A percentile compares a stretch with the other conserved stretches of the same genome.
Evolutionary conservation across 2,113 vertebrate genomes (phyloP).

Genomic region (Pygoscelis antarcticus): DNA sequence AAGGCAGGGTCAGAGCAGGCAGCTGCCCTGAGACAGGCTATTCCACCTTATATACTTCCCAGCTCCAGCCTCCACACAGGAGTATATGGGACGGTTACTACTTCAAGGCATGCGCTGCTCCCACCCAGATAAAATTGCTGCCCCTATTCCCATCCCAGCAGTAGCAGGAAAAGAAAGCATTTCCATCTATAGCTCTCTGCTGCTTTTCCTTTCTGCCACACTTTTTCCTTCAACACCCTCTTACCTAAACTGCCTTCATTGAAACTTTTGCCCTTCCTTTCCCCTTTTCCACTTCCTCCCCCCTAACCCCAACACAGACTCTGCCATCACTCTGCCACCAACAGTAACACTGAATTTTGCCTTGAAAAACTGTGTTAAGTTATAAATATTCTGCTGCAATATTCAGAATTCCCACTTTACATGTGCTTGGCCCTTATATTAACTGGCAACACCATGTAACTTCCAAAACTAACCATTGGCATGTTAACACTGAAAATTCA

Average conservation of each 20-base stretch:
- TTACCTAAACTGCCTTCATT: neutral
- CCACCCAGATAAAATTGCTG: neutral
- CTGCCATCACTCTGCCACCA: neutral
- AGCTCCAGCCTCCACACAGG: neutral
- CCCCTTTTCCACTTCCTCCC: neutral
- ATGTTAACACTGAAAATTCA: neutral
- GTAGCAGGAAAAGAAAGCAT: neutral
- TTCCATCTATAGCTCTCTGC: neutral
- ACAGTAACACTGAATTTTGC: neutral
- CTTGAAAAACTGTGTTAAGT: neutral
- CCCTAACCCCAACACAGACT: neutral
- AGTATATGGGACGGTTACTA: rapidly evolving
- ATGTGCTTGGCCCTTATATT: neutral
- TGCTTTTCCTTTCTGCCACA: neutral
- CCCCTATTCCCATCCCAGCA: neutral
- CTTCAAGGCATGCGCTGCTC: neutral
- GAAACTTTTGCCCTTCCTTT: neutral
- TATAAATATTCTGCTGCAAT: neutral
- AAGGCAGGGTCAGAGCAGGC: neutral
- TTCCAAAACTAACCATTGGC: neutral
- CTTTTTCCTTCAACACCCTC: neutral
- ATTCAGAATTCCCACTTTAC: neutral
- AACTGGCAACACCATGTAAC: neutral
- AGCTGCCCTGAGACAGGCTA: neutral
- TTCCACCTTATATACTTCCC: rapidly evolving